Base-by-base conservation (phyloP, 2,113 vertebrate genomes). In the Phaetusa simplex region DNA sequence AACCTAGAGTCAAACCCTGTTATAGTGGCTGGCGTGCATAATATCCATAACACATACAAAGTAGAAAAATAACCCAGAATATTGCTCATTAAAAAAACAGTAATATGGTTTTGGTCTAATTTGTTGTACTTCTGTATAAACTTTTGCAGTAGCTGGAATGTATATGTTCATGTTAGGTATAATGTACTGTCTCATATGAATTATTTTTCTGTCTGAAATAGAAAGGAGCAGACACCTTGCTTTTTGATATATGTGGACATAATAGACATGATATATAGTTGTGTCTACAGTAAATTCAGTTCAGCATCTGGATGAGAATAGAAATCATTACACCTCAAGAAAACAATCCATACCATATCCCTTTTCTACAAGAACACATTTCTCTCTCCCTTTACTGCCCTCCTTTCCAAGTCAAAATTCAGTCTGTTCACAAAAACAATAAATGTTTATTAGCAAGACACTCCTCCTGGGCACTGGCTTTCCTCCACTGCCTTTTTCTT, bases 381-480 rank as follows among this genome's bases (percentile, higher is more conserved):
- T 92, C 36, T 82, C 20, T 53, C 9, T 64, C 30, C 79, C 36
- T 84, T 53, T 77, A 79, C 11, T 86, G 43, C 11, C 56, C 10
- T 84, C 16, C 19, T 91, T 86, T 92, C 80, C 89, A 88, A 93
- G 65, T 61, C 43, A 84, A 56, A 82, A 86, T 92, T 82, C 56
- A 92, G 38, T 32, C 38, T 86, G 53, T 42, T 64, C 67, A 71
- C 64, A 91, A 67, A 93, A 96, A 1, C n/a, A 82, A 78, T 86
- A 91, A 95, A 72, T 43, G 43, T 94, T 84, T 90, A 88, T 90
- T 86, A 95, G 26, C 0, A 2, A 92, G 67, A 88, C 53, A 32
- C 21, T 89, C 43, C 74, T 88, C 12, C 36, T 1, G 4, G 90
- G 32, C 50, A 87, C 36, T 72, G 38, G 13, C 10, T 89, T 84